Evolutionary conservation across 2,113 vertebrate species (phyloP).

Genomic region (Eolophus roseicapilla): DNA sequence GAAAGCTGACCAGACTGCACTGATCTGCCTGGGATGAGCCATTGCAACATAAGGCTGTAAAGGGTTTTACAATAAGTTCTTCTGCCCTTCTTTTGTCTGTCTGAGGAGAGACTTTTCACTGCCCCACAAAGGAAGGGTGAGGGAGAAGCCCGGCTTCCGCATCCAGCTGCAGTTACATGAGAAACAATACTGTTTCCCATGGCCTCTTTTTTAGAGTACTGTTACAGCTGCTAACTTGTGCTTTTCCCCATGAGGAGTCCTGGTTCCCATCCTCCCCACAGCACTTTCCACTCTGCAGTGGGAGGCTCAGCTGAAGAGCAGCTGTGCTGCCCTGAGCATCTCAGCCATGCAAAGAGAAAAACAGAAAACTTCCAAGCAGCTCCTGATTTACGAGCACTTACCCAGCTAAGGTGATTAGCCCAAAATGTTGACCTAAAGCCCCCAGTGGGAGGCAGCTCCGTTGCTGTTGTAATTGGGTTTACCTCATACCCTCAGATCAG

Average conservation of each 20-base stretch:
- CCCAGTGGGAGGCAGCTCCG: slow-evolving; percentile 18
- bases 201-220: neutral
- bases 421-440: slow-evolving; percentile 48
- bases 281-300: neutral
- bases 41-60: neutral
- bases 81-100: neutral
- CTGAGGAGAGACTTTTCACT: neutral
- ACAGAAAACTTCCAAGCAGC: neutral
- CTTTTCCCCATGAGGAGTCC: neutral
- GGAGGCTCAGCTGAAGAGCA: neutral
- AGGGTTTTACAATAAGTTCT: neutral
- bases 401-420: slow-evolving; percentile 47
- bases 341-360: neutral
- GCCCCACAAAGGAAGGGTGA: neutral
- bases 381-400: slow-evolving; percentile 28
- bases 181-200: neutral
- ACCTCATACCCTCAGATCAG: slow-evolving; percentile 43
- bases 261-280: neutral
- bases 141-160: neutral
- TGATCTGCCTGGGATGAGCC: neutral
- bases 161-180: neutral
- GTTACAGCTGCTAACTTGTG: neutral
- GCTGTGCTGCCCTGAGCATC: neutral
- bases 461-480: slow-evolving; percentile 43
- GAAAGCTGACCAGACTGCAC: neutral